Percentiles rank a stretch among this genome's conserved stretches.
Evolutionary conservation across 2,888 invertebrate species (phyloP).

Genomic region (Metacarcinus magister): DNA sequence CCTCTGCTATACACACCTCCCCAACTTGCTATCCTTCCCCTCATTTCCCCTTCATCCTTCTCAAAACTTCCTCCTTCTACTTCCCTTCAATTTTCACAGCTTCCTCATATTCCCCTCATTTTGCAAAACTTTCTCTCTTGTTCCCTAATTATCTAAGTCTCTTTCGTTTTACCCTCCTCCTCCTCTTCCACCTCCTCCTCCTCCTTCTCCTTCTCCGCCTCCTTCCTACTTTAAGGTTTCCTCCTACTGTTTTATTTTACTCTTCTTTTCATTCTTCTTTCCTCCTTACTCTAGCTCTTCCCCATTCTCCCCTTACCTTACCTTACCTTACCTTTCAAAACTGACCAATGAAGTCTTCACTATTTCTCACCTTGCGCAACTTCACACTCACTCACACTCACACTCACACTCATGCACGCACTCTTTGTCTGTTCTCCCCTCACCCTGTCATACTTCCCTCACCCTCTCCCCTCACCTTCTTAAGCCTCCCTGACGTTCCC

Average conservation of each 20-base stretch:
- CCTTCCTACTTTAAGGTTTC: background rate
- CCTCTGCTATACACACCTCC: no score
- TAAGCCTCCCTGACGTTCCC: background rate
- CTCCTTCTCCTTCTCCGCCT: background rate
- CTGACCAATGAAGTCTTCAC: background rate
- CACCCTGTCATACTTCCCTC: background rate
- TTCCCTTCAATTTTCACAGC: background rate
- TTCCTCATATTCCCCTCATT: constrained; percentile 15
- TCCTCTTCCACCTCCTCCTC: background rate
- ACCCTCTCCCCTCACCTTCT: constrained; percentile 20
- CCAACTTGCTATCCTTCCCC: background rate
- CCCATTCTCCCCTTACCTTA: background rate
- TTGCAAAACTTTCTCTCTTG: background rate
- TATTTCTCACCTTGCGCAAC: background rate
- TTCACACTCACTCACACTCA: background rate
- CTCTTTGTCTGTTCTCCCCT: background rate
- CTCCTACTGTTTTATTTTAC: background rate
- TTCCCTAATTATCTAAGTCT: background rate
- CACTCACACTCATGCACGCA: background rate
- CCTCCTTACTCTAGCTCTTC: background rate
- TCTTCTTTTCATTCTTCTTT: background rate
- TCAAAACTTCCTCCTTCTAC: background rate
- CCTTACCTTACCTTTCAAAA: background rate
- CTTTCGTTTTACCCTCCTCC: background rate
- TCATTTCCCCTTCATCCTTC: background rate